These are phyloP conservation scores for Chaetodon auriga DNA, from an alignment of 2,113 vertebrate species.

Conservation along the genomic window DNA sequence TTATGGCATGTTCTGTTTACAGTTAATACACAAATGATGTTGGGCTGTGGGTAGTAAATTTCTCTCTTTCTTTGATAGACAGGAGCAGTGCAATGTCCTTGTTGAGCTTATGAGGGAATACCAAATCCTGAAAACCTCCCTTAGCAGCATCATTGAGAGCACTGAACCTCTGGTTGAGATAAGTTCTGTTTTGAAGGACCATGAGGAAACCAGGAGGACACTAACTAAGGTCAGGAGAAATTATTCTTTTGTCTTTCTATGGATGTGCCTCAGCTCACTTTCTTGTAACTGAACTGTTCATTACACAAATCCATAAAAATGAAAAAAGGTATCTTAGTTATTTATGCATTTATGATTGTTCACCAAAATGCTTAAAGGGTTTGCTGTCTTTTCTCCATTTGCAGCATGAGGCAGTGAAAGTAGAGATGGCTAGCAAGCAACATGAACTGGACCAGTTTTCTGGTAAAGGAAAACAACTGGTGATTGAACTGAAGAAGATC, in stretches of 20 bases:
- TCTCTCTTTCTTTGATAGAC: constrained; percentile 78
- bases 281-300: not conserved
- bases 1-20: not conserved
- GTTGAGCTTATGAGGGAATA: constrained; percentile 92
- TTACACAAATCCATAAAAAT: not conserved
- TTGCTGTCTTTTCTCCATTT: constrained; percentile 45
- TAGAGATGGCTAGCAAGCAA: constrained; percentile 88
- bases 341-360: not conserved
- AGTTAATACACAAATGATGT: not conserved
- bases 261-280: not conserved
- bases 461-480: constrained; percentile 90
- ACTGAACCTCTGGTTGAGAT: constrained; percentile 85
- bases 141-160: constrained; percentile 87
- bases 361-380: not conserved
- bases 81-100: constrained; percentile 90
- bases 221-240: constrained; percentile 87
- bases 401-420: constrained; percentile 91
- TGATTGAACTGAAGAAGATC: constrained; percentile 91
- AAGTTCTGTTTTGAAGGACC: constrained; percentile 88
- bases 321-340: not conserved
- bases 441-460: constrained; percentile 91
- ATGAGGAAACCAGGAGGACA: constrained; percentile 89
- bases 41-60: not conserved
- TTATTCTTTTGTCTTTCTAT: not conserved
- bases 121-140: constrained; percentile 87